These are phyloP conservation scores for Leptopilina syphax DNA, from an alignment of 2,888 invertebrate species.

Conservation along the genomic window DNA sequence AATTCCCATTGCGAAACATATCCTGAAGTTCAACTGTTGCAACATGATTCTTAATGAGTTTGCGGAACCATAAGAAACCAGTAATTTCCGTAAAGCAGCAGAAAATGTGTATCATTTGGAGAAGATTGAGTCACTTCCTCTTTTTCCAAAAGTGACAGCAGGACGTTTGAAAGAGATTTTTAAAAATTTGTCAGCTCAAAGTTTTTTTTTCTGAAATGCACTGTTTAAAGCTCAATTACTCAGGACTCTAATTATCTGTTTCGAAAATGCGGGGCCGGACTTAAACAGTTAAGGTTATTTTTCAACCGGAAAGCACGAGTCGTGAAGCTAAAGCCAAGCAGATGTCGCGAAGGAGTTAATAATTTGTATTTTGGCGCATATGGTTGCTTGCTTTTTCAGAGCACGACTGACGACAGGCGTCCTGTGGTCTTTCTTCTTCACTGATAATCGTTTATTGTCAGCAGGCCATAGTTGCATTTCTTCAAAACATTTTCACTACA, in stretches of 20 bases:
- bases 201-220: background rate
- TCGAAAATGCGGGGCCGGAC: slow-evolving; percentile 6
- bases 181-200: slow-evolving; percentile 26
- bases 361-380: slow-evolving; percentile 32
- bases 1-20: too few relatives aligned
- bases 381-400: slow-evolving; percentile 14
- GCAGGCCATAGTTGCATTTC: background rate
- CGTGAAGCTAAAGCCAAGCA: slow-evolving; percentile 41
- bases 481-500: background rate
- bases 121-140: slow-evolving; percentile 21
- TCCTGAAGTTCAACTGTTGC: background rate
- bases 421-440: slow-evolving; percentile 12
- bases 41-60: background rate
- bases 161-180: slow-evolving; percentile 33
- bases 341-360: slow-evolving; percentile 48
- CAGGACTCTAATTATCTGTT: slow-evolving; percentile 36
- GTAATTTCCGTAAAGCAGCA: background rate
- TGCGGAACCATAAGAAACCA: background rate
- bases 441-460: background rate
- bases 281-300: slow-evolving; percentile 42
- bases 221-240: slow-evolving; percentile 30
- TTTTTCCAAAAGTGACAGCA: slow-evolving; percentile 25
- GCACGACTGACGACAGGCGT: slow-evolving; percentile 20
- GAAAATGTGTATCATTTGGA: slow-evolving; percentile 10
- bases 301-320: slow-evolving; percentile 43